Conservation (phyloP, 37 sponge, comb jelly and placozoan species). For the Halisarca cf. caerulea region DNA sequence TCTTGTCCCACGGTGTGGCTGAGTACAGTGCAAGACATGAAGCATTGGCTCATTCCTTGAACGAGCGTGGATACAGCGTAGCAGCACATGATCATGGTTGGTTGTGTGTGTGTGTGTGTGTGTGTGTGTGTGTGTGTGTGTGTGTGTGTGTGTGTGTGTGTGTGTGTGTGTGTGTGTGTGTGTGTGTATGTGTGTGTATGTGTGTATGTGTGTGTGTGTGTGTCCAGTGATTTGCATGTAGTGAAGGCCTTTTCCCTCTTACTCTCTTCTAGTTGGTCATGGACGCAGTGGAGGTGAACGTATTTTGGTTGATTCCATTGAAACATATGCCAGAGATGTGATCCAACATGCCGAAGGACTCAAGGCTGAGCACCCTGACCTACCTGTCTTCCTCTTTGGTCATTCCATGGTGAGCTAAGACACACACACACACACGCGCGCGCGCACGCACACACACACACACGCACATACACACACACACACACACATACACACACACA, state of each 20-base stretch:
- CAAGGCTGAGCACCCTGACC: slow-evolving; percentile 31
- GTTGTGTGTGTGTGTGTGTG: neutral
- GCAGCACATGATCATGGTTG: slow-evolving; percentile 71
- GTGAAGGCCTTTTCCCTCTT: neutral
- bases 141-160: too few species aligned
- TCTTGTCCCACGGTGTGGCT: slow-evolving; percentile 55
- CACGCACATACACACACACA: too few species aligned
- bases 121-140: too few species aligned
- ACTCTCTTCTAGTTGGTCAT: slow-evolving; percentile 72
- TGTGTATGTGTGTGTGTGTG: neutral
- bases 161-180: too few species aligned
- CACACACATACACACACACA: too few species aligned
- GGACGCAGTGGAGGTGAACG: slow-evolving; percentile 73
- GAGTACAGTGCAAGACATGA: slow-evolving; percentile 72
- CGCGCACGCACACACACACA: too few species aligned
- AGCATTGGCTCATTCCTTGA: slow-evolving; percentile 26
- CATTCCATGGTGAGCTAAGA: slow-evolving; percentile 76
- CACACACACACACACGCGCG: too few species aligned
- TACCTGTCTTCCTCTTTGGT: slow-evolving; percentile 70
- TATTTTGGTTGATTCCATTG: slow-evolving; percentile 35
- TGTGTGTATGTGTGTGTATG: too few species aligned
- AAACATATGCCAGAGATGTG: slow-evolving; percentile 55
- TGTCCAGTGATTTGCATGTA: too few species aligned
- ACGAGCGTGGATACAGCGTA: slow-evolving; percentile 36
- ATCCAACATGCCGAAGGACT: slow-evolving; percentile 35